Percentiles rank a stretch among this genome's conserved stretches.
Evolutionary conservation across 2,888 invertebrate genomes (phyloP).

Genomic region (Synanthedon andrenaeformis): DNA sequence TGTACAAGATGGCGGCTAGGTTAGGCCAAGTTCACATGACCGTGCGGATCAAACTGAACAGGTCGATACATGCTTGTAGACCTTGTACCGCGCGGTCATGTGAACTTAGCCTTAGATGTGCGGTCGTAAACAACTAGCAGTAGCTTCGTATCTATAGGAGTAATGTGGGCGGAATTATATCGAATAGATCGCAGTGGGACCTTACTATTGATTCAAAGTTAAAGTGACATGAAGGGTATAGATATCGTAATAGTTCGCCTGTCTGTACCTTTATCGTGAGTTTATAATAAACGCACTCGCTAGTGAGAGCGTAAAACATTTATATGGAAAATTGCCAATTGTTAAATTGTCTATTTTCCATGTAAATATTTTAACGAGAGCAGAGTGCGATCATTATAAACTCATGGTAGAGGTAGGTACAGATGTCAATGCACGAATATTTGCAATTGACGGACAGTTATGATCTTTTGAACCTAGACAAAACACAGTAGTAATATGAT

Average conservation of each 20-base stretch:
- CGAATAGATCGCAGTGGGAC: conserved; percentile 39
- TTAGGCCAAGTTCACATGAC: no score
- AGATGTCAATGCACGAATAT: conserved; percentile 25
- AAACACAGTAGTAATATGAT: background rate
- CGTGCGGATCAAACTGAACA: no score
- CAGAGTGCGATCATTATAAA: no score
- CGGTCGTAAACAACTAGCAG: background rate
- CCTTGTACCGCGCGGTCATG: no score
- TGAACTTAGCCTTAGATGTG: no score
- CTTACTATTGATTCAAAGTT: conserved; percentile 7
- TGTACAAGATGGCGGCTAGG: background rate
- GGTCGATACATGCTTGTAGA: no score
- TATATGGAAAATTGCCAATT: no score
- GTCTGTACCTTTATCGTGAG: conserved; percentile 24
- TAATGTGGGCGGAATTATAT: conserved; percentile 6
- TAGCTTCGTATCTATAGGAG: background rate
- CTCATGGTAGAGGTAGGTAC: no score
- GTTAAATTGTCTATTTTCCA: no score
- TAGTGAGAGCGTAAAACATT: no score
- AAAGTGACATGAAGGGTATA: conserved; percentile 10
- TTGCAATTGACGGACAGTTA: background rate
- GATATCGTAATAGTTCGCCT: conserved; percentile 25
- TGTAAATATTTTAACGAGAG: no score
- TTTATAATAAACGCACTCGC: no score
- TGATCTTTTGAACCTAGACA: background rate